Evolutionary conservation across 2,113 vertebrate genomes (phyloP), one percentile per base, ranked within the genome.

Genomic region (Galemys pyrenaicus): DNA sequence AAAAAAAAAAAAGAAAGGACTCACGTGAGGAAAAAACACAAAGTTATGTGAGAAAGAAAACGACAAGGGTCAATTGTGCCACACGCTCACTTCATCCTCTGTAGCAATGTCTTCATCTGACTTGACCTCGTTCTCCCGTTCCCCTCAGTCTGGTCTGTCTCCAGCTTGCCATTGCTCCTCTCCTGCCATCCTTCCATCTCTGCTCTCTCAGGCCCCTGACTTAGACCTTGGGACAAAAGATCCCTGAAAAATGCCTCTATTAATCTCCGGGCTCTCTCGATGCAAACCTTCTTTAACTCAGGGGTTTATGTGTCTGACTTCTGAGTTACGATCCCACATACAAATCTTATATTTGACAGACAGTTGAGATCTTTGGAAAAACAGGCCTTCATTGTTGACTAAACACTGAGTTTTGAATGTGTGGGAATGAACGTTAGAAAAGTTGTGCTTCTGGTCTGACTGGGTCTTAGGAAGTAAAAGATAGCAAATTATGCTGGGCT

Each of bases 391-490:
- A 60, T 51, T 90, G 90, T 65, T 67, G 89, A 91, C 60, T 64
- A 80, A 80, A 92, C n/a, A 51, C 58, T n/a, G 12, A 39, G 24
- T 49, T 89, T 89, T 89, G 78, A 64, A 75, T 64, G 56, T 77
- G 54, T 92, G 28, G 62, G 67, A 94, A 93, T n/a, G 81, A 88
- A 73, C 73, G 71, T 60, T 70, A 85, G 62, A 80, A 78, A 88
- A 95, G 81, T 56, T 85, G 85, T 44, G 46, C 28, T 93, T 89
- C 79, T 83, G 62, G 68, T 87, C 74, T 89, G 85, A 87, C 67
- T 65, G 67, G 91, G 41, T 96, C 73, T 93, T 92, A 87, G 37
- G 81, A 88, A 88, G 73, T 70, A 65, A 85, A 92, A 88, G 65
- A 70, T 2, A 80, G 84, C 16, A 70, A 70, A 94, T 70, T 77